Percentiles rank a stretch among this genome's conserved stretches.
phyloP scores from a whole-genome alignment of 2,888 invertebrate species.

The Drosophila stalkeri region DNA sequence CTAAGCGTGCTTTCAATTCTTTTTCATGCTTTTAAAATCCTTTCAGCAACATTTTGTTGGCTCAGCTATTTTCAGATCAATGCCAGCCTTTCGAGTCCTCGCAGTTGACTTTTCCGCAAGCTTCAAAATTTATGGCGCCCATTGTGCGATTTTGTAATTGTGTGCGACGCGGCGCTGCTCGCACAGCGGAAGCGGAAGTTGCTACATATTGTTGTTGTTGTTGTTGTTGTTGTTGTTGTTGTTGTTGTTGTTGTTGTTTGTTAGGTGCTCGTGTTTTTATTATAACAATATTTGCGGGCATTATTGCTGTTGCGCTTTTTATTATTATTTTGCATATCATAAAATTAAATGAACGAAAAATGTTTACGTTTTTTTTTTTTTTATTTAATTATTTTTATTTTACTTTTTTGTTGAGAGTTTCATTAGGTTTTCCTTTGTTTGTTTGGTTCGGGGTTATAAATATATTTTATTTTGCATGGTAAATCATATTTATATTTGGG shows the following conservation, averaged over 20 bases:
- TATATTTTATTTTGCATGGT: constrained; percentile 10
- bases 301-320: constrained; percentile 61
- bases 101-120: constrained; percentile 1
- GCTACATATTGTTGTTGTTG: constrained; percentile 58
- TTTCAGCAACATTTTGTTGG: background rate
- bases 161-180: constrained; percentile 26
- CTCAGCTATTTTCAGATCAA: background rate
- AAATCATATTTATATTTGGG: constrained; percentile 33
- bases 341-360: constrained; percentile 71
- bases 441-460: constrained; percentile 1
- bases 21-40: no score
- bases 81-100: background rate
- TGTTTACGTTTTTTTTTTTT: constrained; percentile 44
- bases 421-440: constrained; percentile 14
- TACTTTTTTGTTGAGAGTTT: constrained; percentile 6
- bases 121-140: constrained; percentile 29
- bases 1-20: background rate
- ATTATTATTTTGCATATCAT: constrained; percentile 72
- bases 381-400: background rate
- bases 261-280: constrained; percentile 70
- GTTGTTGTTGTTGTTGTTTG: constrained; percentile 47
- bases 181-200: constrained; percentile 68
- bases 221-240: constrained; percentile 41
- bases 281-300: constrained; percentile 62
- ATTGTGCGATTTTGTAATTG: constrained; percentile 47